phyloP scores from a whole-genome alignment of 2,797 vertebrate genomes.

The Rhabdophis nuchalis region DNA sequence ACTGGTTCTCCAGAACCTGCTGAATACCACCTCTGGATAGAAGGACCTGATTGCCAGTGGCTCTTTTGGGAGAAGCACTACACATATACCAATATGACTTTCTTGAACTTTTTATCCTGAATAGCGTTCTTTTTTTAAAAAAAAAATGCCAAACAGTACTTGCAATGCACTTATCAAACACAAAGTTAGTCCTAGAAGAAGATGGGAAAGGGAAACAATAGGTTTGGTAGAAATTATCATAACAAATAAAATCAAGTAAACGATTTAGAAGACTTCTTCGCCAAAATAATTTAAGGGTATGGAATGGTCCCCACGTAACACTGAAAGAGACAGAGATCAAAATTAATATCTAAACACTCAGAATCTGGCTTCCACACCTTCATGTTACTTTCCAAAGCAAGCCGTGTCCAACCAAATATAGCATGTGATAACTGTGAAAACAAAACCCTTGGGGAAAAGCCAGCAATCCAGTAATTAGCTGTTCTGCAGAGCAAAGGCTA shows the following conservation, averaged over 20 bases:
- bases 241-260: neutral
- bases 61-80: too few species aligned
- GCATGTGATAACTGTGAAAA: neutral
- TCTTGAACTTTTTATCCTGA: neutral
- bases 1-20: too few species aligned
- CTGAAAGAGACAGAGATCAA: neutral
- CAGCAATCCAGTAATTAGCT: neutral
- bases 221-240: neutral
- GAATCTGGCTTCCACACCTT: neutral
- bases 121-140: neutral
- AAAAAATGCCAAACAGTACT: neutral
- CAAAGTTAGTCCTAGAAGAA: neutral
- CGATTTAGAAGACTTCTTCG: neutral
- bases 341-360: neutral
- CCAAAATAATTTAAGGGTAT: neutral
- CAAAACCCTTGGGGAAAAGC: neutral
- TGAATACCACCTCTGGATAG: neutral
- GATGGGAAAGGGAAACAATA: neutral
- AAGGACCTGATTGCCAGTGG: neutral
- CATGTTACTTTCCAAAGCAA: neutral
- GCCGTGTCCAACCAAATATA: neutral
- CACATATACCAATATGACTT: neutral
- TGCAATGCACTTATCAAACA: neutral
- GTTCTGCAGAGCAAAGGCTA: neutral
- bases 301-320: neutral